Evolutionary conservation across 30 jellyfish, hydroid and myxozoan genomes (phyloP).

Genomic region (Morbakka virulenta): DNA sequence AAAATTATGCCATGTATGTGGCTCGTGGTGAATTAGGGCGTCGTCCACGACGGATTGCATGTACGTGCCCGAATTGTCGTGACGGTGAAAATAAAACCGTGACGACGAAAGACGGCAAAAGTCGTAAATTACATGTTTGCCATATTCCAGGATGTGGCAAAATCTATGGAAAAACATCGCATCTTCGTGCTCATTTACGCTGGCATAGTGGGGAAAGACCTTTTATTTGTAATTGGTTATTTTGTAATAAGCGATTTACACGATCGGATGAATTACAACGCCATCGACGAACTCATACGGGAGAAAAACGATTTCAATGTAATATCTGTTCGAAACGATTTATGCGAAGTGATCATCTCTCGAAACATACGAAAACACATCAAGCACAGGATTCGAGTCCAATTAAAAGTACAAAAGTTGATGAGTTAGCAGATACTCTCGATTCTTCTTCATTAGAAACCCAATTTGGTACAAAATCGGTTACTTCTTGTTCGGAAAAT

Average conservation of each 20-base stretch:
- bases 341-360: slow-evolving; percentile 96
- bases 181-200: slow-evolving; percentile 93
- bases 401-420: background rate
- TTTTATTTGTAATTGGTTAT: slow-evolving; percentile 96
- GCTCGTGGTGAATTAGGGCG: slow-evolving; percentile 38
- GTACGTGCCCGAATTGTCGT: slow-evolving; percentile 99
- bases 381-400: slow-evolving; percentile 49
- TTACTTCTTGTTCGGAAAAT: background rate
- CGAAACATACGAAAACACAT: slow-evolving; percentile 98
- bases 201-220: slow-evolving; percentile 99
- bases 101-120: slow-evolving; percentile 93
- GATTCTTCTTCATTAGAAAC: background rate
- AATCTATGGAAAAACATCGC: slow-evolving; percentile 97
- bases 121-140: slow-evolving; percentile 88
- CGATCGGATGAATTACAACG: slow-evolving; percentile 98
- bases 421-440: background rate
- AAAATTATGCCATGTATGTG: background rate
- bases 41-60: slow-evolving; percentile 98
- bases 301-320: slow-evolving; percentile 98
- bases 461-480: background rate
- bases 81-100: slow-evolving; percentile 99
- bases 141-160: slow-evolving; percentile 99
- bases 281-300: slow-evolving; percentile 98
- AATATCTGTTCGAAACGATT: slow-evolving; percentile 89
- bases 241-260: slow-evolving; percentile 92